Conservation (phyloP, 2,797 vertebrate species). For the Percopsis omiscomaycus region DNA sequence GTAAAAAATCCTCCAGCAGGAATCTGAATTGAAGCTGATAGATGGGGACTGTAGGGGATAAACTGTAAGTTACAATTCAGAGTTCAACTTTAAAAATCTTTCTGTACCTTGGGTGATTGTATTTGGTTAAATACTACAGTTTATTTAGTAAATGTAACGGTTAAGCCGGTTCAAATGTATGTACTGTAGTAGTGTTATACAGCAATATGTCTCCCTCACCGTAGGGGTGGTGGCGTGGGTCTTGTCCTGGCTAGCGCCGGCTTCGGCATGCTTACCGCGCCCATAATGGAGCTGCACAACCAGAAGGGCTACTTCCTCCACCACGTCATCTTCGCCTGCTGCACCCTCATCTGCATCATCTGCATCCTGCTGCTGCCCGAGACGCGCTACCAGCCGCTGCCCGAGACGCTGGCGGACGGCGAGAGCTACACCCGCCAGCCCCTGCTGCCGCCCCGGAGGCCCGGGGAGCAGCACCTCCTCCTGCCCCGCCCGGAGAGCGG, state of each 20-base stretch:
- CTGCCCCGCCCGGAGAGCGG: constrained; percentile 86
- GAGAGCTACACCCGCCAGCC: constrained; percentile 90
- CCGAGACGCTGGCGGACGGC: constrained; percentile 87
- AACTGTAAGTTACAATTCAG: too few relatives aligned
- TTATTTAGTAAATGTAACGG: not conserved
- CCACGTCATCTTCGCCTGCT: constrained; percentile 97
- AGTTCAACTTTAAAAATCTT: too few relatives aligned
- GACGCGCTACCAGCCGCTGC: constrained; percentile 88
- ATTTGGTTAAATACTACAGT: too few relatives aligned
- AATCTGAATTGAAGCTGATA: not conserved
- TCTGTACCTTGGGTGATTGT: too few relatives aligned
- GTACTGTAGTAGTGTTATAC: not conserved
- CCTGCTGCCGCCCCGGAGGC: constrained; percentile 85
- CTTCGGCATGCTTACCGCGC: constrained; percentile 93
- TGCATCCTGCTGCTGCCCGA: constrained; percentile 96
- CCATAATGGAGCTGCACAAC: constrained; percentile 98
- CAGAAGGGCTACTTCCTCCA: constrained; percentile 99
- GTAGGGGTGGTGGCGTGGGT: constrained; percentile 90
- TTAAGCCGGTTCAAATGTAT: not conserved
- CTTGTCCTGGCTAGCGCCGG: constrained; percentile 93
- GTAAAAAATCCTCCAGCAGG: not conserved
- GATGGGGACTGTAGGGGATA: too few relatives aligned
- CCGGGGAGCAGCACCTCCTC: constrained; percentile 85
- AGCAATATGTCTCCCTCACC: constrained; percentile 10
- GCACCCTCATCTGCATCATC: constrained; percentile 98